phyloP scores from a whole-genome alignment of 2,888 invertebrate species.

The Diabrotica balteata region DNA sequence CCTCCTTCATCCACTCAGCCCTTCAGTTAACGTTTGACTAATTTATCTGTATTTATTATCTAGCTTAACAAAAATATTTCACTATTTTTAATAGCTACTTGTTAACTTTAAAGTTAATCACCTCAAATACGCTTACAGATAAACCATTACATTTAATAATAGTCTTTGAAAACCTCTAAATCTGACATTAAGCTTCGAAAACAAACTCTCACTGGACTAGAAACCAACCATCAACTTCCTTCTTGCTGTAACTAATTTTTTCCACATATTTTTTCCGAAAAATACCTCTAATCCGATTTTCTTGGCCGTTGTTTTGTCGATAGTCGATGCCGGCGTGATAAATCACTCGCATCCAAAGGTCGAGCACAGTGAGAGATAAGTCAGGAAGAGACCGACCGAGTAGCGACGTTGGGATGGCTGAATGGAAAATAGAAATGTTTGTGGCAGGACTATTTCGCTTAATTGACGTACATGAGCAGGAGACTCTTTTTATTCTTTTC shows the following conservation, averaged over 20 bases:
- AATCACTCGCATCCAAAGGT: conserved; percentile 11
- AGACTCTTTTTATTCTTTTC: not conserved
- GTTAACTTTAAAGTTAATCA: too few species aligned
- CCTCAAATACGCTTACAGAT: too few species aligned
- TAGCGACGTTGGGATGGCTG: conserved; percentile 8
- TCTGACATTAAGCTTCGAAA: too few species aligned
- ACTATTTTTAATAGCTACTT: too few species aligned
- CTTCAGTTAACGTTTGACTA: too few species aligned
- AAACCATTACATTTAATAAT: too few species aligned
- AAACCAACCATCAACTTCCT: not conserved
- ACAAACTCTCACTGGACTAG: not conserved
- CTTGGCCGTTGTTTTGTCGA: conserved; percentile 12
- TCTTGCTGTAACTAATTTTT: not conserved
- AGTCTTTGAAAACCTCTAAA: too few species aligned
- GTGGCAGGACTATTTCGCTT: conserved; percentile 13
- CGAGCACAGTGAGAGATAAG: conserved; percentile 12
- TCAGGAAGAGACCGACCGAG: not conserved
- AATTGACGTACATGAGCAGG: conserved; percentile 16
- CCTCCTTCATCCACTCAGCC: too few species aligned
- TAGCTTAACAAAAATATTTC: too few species aligned
- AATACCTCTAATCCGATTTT: conserved; percentile 13
- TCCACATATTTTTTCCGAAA: conserved; percentile 2
- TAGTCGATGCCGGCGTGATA: conserved; percentile 10
- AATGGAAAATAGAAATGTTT: conserved; percentile 17
- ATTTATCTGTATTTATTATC: too few species aligned